Evolutionary conservation across 2,888 invertebrate species (phyloP).

Genomic region (Altica lythri): DNA sequence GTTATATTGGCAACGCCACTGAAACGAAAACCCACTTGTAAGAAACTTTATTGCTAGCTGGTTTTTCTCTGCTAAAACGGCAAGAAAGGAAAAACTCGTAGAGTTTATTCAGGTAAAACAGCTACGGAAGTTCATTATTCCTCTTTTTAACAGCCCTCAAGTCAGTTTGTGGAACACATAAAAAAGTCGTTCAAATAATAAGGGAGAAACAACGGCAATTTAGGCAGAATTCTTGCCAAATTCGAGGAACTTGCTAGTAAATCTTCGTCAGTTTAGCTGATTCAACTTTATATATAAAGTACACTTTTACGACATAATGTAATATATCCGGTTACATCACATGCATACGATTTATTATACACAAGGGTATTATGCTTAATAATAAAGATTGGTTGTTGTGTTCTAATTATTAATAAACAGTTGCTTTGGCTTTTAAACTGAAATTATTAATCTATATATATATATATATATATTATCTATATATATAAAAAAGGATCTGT

Average conservation of each 20-base stretch:
- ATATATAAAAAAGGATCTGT: no score
- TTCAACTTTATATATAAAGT: no score
- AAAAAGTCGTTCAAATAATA: conserved; percentile 24
- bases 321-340: no score
- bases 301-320: no score
- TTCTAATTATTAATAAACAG: no score
- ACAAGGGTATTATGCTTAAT: no score
- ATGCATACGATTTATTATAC: no score
- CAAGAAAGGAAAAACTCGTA: conserved; percentile 18
- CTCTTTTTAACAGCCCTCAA: conserved; percentile 22
- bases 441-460: no score
- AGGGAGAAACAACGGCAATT: conserved; percentile 11
- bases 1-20: conserved; percentile 13
- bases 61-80: conserved; percentile 20
- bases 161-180: conserved; percentile 25
- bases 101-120: conserved; percentile 25
- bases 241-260: not conserved
- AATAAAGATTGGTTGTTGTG: no score
- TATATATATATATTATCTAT: no score
- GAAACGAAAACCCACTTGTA: conserved; percentile 12
- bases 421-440: no score
- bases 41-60: conserved; percentile 22
- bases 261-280: not conserved
- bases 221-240: not conserved
- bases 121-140: conserved; percentile 23